A percentile compares a stretch with the other conserved stretches of the same genome.
These are phyloP conservation scores for Synchiropus splendidus DNA, from an alignment of 2,113 vertebrate species.

Conservation along the genomic window DNA sequence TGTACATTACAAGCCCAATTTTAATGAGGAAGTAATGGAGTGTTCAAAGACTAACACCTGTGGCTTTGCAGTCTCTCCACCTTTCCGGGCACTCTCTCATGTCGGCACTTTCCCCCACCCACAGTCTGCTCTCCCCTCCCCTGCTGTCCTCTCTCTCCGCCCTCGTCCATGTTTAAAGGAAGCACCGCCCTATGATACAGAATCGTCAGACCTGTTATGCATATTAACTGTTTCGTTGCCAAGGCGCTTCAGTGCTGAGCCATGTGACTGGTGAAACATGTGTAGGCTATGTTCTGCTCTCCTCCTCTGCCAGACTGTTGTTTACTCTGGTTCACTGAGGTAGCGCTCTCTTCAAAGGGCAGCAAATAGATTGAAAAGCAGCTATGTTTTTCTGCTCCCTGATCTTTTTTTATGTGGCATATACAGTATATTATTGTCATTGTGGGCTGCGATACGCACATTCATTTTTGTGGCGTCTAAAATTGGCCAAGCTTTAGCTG, in stretches of 20 bases:
- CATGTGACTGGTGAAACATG: constrained; percentile 49
- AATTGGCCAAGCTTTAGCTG: too few species aligned
- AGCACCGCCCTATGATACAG: constrained; percentile 52
- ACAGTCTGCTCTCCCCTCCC: constrained; percentile 22
- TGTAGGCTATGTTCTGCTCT: too few species aligned
- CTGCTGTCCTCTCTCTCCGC: constrained; percentile 17
- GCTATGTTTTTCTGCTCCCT: too few species aligned
- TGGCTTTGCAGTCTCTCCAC: constrained; percentile 29
- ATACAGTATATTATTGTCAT: too few species aligned
- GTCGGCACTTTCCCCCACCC: constrained; percentile 25
- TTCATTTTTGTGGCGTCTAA: too few species aligned
- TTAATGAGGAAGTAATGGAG: constrained; percentile 51
- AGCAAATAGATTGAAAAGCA: too few species aligned
- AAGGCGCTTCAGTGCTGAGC: constrained; percentile 37
- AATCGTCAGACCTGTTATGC: constrained; percentile 57
- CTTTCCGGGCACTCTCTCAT: constrained; percentile 25
- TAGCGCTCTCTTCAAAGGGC: too few species aligned
- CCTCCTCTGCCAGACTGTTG: neutral
- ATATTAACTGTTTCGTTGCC: constrained; percentile 72
- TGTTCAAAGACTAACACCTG: constrained; percentile 55
- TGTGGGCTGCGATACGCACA: too few species aligned
- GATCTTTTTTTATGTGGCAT: too few species aligned
- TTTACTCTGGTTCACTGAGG: neutral
- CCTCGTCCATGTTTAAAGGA: constrained; percentile 32
- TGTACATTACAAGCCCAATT: constrained; percentile 19